Evolutionary conservation across 2,888 invertebrate genomes (phyloP), one percentile per base, ranked within the genome.

Genomic region (Thumatha senex): DNA sequence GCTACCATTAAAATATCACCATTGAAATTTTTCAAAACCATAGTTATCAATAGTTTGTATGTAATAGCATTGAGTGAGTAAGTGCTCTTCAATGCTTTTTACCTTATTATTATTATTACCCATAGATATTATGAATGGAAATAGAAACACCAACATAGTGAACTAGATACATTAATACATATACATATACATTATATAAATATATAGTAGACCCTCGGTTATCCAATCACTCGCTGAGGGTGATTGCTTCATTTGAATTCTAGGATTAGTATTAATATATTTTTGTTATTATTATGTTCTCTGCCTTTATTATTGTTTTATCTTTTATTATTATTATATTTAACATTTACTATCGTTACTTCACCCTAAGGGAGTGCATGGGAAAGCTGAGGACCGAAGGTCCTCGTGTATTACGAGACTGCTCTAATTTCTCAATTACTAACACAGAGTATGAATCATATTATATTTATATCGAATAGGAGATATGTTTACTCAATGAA

Each of bases 61-160:
- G 80, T 86, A 83, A 78, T 80, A 72, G 75, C 78, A 78, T 77
- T 74, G 80, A 67, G 67, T n/a, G 63, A 74, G 74, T 70, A 73
- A 75, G 54, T 40, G 40, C 76, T 74, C 68, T 61, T 65, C 79
- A 74, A 67, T 76, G 81, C 76, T 73, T 76, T 72, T 66, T 78
- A 82, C 82, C 74, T 59, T 80, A 75, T 57, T 70, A 67, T 57
- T 70, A 67, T 55, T 70, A 67, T 66, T 80, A 83, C 79, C 82
- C 83, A 86, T 86, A 85, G 83, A 77, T 84, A 79, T 84, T 81
- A 74, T 80, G 60, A 86, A 85, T 82, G 86, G 80, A 81, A 88
- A 89, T 89, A 90, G 88, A 80, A 84, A 90, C 90, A 90, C 90
- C 90, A 90, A 89, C 83, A 84, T 90, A 90, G 88, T 74, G 68